Conservation (phyloP, 2,888 invertebrate species). For the Orthosia gracilis region DNA sequence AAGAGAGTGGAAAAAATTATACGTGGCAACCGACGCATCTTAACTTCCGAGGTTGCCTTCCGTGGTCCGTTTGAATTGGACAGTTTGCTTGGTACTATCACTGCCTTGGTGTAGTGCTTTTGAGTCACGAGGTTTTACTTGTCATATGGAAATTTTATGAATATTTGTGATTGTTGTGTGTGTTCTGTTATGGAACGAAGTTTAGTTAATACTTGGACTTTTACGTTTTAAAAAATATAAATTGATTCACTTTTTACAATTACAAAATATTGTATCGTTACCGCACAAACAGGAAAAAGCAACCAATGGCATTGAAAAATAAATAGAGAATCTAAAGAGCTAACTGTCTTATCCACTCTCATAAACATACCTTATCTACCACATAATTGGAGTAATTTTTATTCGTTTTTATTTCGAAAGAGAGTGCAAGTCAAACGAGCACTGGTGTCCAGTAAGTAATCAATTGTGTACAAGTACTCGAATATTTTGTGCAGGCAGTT, state of each 20-base stretch:
- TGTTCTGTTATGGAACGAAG: background rate
- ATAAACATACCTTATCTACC: no score
- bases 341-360: no score
- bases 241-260: background rate
- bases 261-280: background rate
- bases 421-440: conserved; percentile 44
- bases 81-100: conserved; percentile 57
- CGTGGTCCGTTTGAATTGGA: conserved; percentile 75
- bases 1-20: conserved; percentile 90
- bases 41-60: conserved; percentile 87
- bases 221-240: background rate
- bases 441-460: conserved; percentile 49
- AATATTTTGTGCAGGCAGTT: conserved; percentile 27
- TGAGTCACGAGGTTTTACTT: background rate
- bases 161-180: background rate
- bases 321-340: background rate
- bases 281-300: background rate
- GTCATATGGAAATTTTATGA: background rate
- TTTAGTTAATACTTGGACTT: background rate
- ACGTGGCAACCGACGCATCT: conserved; percentile 90
- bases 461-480: conserved; percentile 55
- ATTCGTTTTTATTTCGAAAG: conserved; percentile 19
- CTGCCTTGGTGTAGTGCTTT: conserved; percentile 22
- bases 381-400: background rate
- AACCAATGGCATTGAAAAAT: background rate